Conservation (phyloP, 1,140 invertebrate species). For the Pseudachorutes palmiensis region DNA sequence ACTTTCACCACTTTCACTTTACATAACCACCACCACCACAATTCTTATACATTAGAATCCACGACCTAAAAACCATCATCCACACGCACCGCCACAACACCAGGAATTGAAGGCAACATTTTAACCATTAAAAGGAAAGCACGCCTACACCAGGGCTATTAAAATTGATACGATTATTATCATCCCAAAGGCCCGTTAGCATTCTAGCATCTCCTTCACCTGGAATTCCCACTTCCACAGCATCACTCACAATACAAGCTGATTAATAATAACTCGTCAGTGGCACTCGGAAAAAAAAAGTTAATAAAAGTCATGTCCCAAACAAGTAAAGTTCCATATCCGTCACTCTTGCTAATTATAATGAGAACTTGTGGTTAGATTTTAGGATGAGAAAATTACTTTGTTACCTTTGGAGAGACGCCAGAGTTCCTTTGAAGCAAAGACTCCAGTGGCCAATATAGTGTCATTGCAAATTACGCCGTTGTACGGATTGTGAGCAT, state of each 20-base stretch:
- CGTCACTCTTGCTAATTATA: too few relatives aligned
- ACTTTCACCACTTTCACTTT: not conserved
- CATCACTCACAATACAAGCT: not conserved
- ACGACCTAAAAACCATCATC: not conserved
- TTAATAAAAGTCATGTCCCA: too few relatives aligned
- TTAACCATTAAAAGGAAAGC: not conserved
- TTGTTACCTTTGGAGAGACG: conserved; percentile 83
- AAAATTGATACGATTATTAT: conserved; percentile 5
- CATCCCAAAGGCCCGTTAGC: not conserved
- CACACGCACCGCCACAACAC: conserved; percentile 2
- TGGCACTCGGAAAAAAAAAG: too few relatives aligned
- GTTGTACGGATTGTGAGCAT: conserved; percentile 92
- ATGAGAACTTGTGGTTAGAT: not conserved
- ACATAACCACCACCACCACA: conserved; percentile 21
- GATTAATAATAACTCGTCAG: too few relatives aligned
- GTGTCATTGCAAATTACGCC: conserved; percentile 97
- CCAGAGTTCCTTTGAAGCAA: conserved; percentile 96
- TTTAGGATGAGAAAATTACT: conserved; percentile 1
- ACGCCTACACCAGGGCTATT: not conserved
- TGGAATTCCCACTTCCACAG: not conserved
- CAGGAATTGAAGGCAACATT: not conserved
- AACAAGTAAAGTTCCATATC: too few relatives aligned
- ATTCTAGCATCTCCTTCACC: not conserved
- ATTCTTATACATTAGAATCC: conserved; percentile 9
- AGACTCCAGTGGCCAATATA: conserved; percentile 94